phyloP scores from a whole-genome alignment of 2,113 vertebrate genomes.

The Podocnemis expansa region DNA sequence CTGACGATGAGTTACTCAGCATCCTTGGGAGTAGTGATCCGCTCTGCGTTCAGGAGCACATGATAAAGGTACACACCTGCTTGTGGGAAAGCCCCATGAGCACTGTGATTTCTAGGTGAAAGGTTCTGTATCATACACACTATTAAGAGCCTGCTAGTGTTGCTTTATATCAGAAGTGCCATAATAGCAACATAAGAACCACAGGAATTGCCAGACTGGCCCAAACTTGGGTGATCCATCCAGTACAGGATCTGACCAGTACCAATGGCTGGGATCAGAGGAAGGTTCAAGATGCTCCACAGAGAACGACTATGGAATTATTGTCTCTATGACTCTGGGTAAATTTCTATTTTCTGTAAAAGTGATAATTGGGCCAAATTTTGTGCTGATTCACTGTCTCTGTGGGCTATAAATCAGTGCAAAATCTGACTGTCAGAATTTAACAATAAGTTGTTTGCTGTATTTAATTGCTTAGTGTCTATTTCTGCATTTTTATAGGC shows the following conservation, averaged over 20 bases:
- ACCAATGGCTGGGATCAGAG: background rate
- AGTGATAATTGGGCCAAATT: background rate
- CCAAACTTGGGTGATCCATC: background rate
- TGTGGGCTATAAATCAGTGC: background rate
- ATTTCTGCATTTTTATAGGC: background rate
- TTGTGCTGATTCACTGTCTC: background rate
- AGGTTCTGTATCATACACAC: background rate
- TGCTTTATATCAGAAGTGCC: background rate
- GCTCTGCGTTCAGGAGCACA: slow-evolving; percentile 93
- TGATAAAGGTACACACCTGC: slow-evolving; percentile 88
- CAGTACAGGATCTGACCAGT: background rate
- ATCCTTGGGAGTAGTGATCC: slow-evolving; percentile 92
- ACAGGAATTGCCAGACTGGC: background rate
- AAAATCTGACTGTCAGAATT: background rate
- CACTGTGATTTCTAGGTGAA: background rate
- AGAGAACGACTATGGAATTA: background rate
- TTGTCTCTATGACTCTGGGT: background rate
- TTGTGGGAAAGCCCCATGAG: background rate
- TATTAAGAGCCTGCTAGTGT: background rate
- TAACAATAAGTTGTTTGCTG: background rate
- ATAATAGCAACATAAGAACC: background rate
- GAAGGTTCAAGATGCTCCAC: background rate
- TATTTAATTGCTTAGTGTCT: background rate
- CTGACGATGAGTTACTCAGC: slow-evolving; percentile 96
- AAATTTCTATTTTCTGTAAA: background rate